These are phyloP conservation scores for Eulemur albifrons DNA, from an alignment of 2,797 vertebrate genomes.

Conservation along the genomic window DNA sequence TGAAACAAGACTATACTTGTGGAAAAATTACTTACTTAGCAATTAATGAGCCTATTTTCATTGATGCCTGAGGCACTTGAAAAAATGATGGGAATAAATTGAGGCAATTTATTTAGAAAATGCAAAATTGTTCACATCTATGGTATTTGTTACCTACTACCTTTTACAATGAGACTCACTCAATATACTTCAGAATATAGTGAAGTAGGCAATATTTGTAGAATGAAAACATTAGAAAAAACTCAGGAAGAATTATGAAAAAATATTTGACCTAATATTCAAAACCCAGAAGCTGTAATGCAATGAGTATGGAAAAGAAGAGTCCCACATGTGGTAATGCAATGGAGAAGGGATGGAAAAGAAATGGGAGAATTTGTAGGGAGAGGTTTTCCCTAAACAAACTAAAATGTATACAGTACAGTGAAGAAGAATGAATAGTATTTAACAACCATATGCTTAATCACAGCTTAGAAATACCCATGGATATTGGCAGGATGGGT, in stretches of 20 bases:
- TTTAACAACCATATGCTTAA: not conserved
- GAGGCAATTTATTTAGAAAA: conserved; percentile 72
- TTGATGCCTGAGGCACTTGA: conserved; percentile 40
- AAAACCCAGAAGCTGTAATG: not conserved
- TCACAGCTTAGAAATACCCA: not conserved
- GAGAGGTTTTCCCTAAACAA: not conserved
- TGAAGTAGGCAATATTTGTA: not conserved
- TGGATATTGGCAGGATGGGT: not conserved
- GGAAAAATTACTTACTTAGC: conserved; percentile 64
- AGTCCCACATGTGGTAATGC: accelerated
- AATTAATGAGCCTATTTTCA: conserved; percentile 67
- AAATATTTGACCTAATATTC: not conserved
- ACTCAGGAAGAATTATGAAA: not conserved
- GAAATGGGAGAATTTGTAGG: not conserved
- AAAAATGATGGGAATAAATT: conserved; percentile 55
- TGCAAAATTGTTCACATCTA: conserved; percentile 50
- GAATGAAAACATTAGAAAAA: not conserved
- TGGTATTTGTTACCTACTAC: conserved; percentile 36
- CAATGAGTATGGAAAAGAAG: not conserved
- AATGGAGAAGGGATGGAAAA: not conserved
- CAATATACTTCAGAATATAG: not conserved
- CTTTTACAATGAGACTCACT: not conserved
- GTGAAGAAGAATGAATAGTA: not conserved
- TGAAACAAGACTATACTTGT: conserved; percentile 35
- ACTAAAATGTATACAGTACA: not conserved